Conservation (phyloP, 2,888 invertebrate genomes). For the Tribolium freemani region DNA sequence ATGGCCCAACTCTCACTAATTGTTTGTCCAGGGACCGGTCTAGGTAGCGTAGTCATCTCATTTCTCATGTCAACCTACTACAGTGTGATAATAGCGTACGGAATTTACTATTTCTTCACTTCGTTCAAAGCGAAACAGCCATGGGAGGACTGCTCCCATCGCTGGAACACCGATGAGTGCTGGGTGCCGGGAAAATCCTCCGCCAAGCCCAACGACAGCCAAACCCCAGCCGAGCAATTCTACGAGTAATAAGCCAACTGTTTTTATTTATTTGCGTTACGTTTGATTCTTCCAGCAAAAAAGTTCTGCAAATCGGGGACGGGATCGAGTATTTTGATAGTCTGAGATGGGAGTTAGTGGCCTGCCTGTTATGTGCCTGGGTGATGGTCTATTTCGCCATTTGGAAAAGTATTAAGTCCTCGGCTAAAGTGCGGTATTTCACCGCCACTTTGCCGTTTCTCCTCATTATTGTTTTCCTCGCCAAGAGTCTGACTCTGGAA, state of each 20-base stretch:
- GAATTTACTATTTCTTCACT: constrained; percentile 93
- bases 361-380: constrained; percentile 93
- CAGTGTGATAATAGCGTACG: constrained; percentile 95
- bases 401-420: constrained; percentile 97
- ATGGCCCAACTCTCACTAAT: background rate
- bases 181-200: constrained; percentile 78
- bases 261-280: too few relatives aligned
- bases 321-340: constrained; percentile 87
- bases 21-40: constrained; percentile 84
- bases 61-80: constrained; percentile 96
- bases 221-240: constrained; percentile 92
- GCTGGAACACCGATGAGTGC: constrained; percentile 88
- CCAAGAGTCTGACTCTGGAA: constrained; percentile 89
- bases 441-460: constrained; percentile 94
- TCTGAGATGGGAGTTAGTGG: constrained; percentile 90
- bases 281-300: constrained; percentile 75
- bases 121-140: constrained; percentile 90
- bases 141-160: constrained; percentile 89
- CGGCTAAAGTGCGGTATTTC: constrained; percentile 91
- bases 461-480: constrained; percentile 87
- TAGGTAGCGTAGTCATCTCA: constrained; percentile 94
- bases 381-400: constrained; percentile 94
- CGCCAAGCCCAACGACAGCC: constrained; percentile 79
- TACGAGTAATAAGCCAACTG: too few relatives aligned
- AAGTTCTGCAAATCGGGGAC: constrained; percentile 86